A percentile compares a stretch with the other conserved stretches of the same genome.
phyloP scores from a whole-genome alignment of 2,113 vertebrate species.

The Oenanthe melanoleuca region DNA sequence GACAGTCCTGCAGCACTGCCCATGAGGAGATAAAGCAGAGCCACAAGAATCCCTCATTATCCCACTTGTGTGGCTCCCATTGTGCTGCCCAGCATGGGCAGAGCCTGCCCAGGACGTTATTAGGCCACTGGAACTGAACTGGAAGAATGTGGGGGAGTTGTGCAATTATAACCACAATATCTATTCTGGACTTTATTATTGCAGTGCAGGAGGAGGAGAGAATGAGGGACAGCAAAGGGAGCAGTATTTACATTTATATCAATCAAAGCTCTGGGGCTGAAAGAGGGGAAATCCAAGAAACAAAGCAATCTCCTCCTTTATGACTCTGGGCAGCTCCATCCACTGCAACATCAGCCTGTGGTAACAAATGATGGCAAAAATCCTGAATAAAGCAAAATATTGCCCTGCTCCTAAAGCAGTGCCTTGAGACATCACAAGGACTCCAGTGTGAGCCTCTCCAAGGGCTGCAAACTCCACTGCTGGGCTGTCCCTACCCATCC shows the following conservation, averaged over 20 bases:
- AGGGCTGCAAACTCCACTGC: not conserved
- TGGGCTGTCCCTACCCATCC: not conserved
- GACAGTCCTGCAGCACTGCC: not conserved
- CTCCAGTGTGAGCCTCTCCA: not conserved
- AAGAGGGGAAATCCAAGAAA: not conserved
- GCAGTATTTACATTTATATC: not conserved
- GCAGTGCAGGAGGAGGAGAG: not conserved
- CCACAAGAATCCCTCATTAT: slow-evolving; percentile 4
- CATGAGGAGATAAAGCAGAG: not conserved
- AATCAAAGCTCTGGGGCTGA: not conserved
- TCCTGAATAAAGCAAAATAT: not conserved
- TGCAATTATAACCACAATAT: not conserved
- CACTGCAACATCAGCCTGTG: not conserved
- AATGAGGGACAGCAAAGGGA: not conserved
- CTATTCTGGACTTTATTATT: not conserved
- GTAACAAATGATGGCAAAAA: not conserved
- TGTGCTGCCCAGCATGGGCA: not conserved
- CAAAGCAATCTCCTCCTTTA: not conserved
- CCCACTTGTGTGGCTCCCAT: not conserved
- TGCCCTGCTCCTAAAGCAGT: not conserved
- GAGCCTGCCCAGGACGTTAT: slow-evolving; percentile 24
- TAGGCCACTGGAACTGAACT: slow-evolving; percentile 52
- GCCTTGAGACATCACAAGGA: not conserved
- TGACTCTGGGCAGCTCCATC: not conserved
- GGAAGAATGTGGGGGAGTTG: not conserved